These are phyloP conservation scores for Sprattus sprattus DNA, from an alignment of 2,113 vertebrate genomes.

Conservation along the genomic window DNA sequence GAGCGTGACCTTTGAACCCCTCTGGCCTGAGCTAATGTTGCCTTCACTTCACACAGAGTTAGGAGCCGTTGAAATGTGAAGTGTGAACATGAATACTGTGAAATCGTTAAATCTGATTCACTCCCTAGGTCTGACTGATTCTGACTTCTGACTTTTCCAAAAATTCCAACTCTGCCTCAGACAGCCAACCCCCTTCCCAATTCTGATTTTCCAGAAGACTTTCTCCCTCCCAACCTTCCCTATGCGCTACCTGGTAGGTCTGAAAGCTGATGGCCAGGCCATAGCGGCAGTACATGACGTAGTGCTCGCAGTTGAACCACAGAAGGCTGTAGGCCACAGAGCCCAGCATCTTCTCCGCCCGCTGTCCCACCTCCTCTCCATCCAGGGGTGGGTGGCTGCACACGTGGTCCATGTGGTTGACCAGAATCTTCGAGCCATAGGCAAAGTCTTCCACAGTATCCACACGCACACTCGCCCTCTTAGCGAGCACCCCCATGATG, in stretches of 20 bases:
- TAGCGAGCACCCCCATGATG: constrained; percentile 81
- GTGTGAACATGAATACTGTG: no score
- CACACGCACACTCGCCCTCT: constrained; percentile 85
- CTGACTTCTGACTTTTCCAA: background rate
- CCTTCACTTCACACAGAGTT: background rate
- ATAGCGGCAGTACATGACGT: constrained; percentile 94
- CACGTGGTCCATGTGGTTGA: constrained; percentile 85
- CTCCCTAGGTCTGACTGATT: background rate
- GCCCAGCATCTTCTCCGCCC: constrained; percentile 87
- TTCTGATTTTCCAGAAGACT: background rate
- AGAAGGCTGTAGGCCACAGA: constrained; percentile 85
- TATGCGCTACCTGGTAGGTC: constrained; percentile 81
- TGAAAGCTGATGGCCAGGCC: constrained; percentile 86
- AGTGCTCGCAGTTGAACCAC: constrained; percentile 99
- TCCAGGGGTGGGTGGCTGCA: constrained; percentile 75
- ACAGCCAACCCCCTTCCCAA: background rate
- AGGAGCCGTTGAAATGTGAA: background rate
- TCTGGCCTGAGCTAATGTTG: background rate
- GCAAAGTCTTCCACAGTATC: constrained; percentile 91
- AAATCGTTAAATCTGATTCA: background rate
- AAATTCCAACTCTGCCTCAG: background rate
- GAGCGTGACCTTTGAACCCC: background rate
- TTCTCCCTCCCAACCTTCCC: background rate
- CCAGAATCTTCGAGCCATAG: constrained; percentile 82
- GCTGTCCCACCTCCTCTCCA: constrained; percentile 80